Evolutionary conservation across 2,888 invertebrate genomes (phyloP).

Genomic region (Protophormia terraenovae): DNA sequence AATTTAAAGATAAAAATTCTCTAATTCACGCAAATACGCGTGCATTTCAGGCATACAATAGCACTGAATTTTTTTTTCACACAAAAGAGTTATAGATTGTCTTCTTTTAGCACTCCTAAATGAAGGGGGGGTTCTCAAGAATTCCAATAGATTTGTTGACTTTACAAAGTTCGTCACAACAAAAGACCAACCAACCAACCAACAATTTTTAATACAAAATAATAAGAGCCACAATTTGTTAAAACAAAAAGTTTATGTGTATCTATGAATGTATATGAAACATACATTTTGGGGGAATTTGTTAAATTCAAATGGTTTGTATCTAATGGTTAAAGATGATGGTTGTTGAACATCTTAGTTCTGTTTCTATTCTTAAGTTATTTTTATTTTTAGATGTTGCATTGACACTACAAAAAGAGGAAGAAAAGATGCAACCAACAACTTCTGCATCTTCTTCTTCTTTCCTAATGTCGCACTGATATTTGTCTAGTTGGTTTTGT

Average conservation of each 20-base stretch:
- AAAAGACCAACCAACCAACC: no score
- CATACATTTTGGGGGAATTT: background rate
- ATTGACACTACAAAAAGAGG: constrained; percentile 38
- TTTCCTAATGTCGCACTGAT: constrained; percentile 22
- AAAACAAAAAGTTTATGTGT: background rate
- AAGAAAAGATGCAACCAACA: background rate
- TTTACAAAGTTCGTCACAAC: constrained; percentile 1
- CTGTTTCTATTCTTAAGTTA: background rate
- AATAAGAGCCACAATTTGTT: background rate
- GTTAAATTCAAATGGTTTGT: constrained; percentile 15
- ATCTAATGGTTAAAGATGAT: constrained; percentile 10
- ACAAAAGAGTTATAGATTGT: background rate
- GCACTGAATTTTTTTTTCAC: background rate
- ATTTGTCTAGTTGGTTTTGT: background rate
- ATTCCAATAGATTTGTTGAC: constrained; percentile 23
- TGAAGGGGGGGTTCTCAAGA: constrained; percentile 25
- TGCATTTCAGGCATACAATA: background rate
- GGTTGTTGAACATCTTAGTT: background rate
- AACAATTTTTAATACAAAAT: background rate
- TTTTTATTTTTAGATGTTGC: constrained; percentile 52
- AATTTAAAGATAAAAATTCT: background rate
- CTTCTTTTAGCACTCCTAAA: background rate
- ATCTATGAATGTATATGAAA: background rate
- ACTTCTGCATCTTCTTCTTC: background rate
- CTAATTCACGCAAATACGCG: background rate